A percentile compares a stretch with the other conserved stretches of the same genome.
These are phyloP conservation scores for Cottus gobio DNA, from an alignment of 2,113 vertebrate species.

Conservation along the genomic window DNA sequence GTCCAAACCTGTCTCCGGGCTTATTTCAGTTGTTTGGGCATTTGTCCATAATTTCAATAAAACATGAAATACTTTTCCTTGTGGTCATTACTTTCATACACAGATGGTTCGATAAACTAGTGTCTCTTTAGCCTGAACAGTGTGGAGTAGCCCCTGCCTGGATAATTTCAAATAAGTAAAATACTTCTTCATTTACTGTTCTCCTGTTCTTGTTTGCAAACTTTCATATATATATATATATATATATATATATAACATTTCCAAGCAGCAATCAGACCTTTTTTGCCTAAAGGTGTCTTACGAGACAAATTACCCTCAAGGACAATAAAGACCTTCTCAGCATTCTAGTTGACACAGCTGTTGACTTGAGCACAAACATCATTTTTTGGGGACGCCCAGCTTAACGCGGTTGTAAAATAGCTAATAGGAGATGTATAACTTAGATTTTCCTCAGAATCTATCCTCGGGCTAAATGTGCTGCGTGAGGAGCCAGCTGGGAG, in stretches of 20 bases:
- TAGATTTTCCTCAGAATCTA: conserved; percentile 14
- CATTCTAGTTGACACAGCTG: conserved; percentile 40
- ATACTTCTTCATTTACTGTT: not conserved
- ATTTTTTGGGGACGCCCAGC: conserved; percentile 36
- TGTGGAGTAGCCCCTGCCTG: not conserved
- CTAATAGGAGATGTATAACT: conserved; percentile 4
- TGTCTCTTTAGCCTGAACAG: not conserved
- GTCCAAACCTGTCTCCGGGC: too few species aligned
- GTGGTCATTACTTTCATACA: not conserved
- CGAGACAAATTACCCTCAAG: conserved; percentile 8
- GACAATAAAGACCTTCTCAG: conserved; percentile 30
- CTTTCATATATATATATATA: too few species aligned
- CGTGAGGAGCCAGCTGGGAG: conserved; percentile 8
- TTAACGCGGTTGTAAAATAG: not conserved
- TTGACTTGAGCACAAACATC: conserved; percentile 44
- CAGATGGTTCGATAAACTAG: not conserved
- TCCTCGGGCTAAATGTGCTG: conserved; percentile 30
- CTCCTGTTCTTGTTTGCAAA: not conserved
- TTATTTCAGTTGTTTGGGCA: too few species aligned
- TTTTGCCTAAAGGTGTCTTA: conserved; percentile 22
- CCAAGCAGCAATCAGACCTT: not conserved
- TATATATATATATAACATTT: too few species aligned
- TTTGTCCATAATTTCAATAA: too few species aligned
- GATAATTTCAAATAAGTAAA: not conserved
- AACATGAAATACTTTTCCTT: not conserved